Percentiles rank a stretch among this genome's conserved stretches.
phyloP scores from a whole-genome alignment of 2,797 vertebrate species.

The Heterohyrax brucei region DNA sequence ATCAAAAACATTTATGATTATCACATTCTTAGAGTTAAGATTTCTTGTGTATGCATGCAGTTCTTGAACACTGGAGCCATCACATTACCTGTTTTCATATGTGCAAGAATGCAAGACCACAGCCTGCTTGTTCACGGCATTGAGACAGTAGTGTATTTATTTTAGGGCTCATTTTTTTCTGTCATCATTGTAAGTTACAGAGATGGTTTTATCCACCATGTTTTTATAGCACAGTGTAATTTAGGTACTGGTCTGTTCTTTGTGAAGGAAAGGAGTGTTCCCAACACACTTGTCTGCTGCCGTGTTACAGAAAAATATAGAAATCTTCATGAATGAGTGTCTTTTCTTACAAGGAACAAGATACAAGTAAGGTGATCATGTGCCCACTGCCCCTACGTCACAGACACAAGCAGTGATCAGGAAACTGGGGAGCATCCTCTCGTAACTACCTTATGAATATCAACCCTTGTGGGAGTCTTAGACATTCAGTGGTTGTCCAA shows the following conservation, averaged over 20 bases:
- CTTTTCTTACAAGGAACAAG: neutral
- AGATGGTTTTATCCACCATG: neutral
- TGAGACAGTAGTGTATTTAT: fast-evolving
- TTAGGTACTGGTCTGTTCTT: too few relatives aligned
- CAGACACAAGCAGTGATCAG: neutral
- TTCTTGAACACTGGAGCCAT: fast-evolving
- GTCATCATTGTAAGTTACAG: fast-evolving
- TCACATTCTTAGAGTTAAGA: neutral
- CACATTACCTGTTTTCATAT: fast-evolving
- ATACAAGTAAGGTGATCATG: neutral
- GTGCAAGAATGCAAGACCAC: fast-evolving
- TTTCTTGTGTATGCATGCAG: fast-evolving
- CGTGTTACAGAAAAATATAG: too few relatives aligned
- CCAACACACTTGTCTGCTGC: too few relatives aligned
- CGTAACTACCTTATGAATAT: fast-evolving
- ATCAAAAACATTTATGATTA: neutral
- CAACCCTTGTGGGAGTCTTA: fast-evolving
- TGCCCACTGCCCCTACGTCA: fast-evolving
- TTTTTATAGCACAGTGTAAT: fast-evolving
- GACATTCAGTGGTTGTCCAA: too few relatives aligned
- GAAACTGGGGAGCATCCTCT: neutral
- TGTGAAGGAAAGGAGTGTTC: neutral
- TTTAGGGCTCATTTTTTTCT: fast-evolving
- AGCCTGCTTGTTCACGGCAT: fast-evolving
- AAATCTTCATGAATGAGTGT: fast-evolving